These are phyloP conservation scores for Hylyphantes graminicola DNA, from an alignment of 1,140 invertebrate genomes.

Conservation along the genomic window DNA sequence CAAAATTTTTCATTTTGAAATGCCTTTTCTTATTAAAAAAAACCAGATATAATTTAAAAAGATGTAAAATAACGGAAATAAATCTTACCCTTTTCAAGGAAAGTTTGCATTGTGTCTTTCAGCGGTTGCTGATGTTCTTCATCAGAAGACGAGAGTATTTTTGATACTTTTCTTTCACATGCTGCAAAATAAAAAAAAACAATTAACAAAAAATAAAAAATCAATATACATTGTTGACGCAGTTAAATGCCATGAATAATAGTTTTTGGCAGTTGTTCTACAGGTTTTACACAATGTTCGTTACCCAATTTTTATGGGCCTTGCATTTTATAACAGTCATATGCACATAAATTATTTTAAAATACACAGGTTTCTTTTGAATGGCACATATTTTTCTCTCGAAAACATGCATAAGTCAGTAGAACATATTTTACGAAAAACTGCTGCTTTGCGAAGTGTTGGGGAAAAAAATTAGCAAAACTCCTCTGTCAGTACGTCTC, in stretches of 20 bases:
- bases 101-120: conserved; percentile 40
- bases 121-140: conserved; percentile 30
- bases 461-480: no score
- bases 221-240: not conserved
- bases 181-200: conserved; percentile 8
- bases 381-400: no score
- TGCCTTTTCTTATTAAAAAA: not conserved
- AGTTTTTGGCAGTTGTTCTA: not conserved
- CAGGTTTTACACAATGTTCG: not conserved
- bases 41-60: not conserved
- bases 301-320: no score
- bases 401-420: no score
- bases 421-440: no score
- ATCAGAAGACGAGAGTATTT: conserved; percentile 37
- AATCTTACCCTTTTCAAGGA: conserved; percentile 38
- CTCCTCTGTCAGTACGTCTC: no score
- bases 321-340: no score
- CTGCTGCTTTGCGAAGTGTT: no score
- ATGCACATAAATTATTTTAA: no score
- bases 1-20: not conserved
- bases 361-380: no score
- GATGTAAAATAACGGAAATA: not conserved
- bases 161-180: conserved; percentile 36
- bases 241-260: not conserved
- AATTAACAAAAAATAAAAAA: not conserved